Percentiles rank a stretch among this genome's conserved stretches.
Conservation (phyloP, 23 tunicate genomes). For the Pegea sp. region DNA sequence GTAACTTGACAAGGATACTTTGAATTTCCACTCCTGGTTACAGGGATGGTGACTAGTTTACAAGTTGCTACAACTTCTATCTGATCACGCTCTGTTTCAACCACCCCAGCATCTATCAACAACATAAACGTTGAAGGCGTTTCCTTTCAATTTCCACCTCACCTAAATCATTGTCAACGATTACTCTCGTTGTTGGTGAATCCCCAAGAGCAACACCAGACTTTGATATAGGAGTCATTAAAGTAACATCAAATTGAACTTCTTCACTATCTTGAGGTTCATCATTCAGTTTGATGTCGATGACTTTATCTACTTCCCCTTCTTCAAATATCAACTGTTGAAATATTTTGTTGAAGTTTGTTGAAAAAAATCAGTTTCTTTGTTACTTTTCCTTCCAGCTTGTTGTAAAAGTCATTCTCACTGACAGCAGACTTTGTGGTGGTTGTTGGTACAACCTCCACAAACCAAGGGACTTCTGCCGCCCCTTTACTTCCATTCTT, state of each 20-base stretch:
- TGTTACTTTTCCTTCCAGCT: slow-evolving; percentile 77
- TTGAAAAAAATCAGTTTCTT: too few relatives aligned
- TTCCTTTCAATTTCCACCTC: neutral
- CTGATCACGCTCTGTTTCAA: slow-evolving; percentile 21
- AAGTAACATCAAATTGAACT: slow-evolving; percentile 34
- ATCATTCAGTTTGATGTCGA: slow-evolving; percentile 34
- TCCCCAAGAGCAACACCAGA: slow-evolving; percentile 56
- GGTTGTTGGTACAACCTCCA: slow-evolving; percentile 13
- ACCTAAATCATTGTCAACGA: slow-evolving; percentile 71
- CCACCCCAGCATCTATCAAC: slow-evolving; percentile 50
- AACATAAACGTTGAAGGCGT: neutral
- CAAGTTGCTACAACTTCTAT: slow-evolving; percentile 41
- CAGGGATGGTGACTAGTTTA: slow-evolving; percentile 39
- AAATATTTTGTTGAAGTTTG: too few relatives aligned
- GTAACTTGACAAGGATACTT: slow-evolving; percentile 49
- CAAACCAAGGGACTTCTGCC: slow-evolving; percentile 72
- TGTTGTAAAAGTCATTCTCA: slow-evolving; percentile 35
- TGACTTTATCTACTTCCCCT: slow-evolving; percentile 54
- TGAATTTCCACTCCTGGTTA: slow-evolving; percentile 30
- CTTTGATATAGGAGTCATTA: slow-evolving; percentile 52
- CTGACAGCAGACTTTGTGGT: slow-evolving; percentile 1
- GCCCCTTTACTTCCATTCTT: slow-evolving; percentile 62
- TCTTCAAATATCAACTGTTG: slow-evolving; percentile 44
- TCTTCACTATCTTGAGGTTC: slow-evolving; percentile 56
- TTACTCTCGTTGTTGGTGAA: slow-evolving; percentile 33